Evolutionary conservation across 2,113 vertebrate genomes (phyloP), one percentile per base, ranked within the genome.

Genomic region (Delphinapterus leucas): DNA sequence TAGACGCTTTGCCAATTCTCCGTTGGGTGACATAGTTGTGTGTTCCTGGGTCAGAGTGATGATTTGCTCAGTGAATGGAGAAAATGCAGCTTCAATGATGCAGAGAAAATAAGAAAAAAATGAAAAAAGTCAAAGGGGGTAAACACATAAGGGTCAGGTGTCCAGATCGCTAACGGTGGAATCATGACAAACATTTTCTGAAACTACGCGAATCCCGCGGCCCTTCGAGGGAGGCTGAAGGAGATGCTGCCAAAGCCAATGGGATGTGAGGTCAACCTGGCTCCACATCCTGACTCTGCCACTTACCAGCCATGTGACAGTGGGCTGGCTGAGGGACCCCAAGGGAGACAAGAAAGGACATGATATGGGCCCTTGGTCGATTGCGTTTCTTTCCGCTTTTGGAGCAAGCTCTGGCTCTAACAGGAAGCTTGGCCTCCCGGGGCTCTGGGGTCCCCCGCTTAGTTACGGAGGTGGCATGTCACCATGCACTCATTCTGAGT

Each of bases 311-410:
- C 25, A 1, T 15, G 49, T 68, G 79, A 60, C 71, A n/a, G 23
- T 15, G 26, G 18, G 41, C 9, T 36, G 74, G 14, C n/a, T 23
- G 44, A 31, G 28, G 49, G 26, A 81, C 2, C 36, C n/a, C 36
- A 11, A 63, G 12, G 21, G 23, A 70, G 47, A n/a, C 49, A 5
- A 58, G 25, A 79, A 81, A 89, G 26, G 1, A 9, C 1, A 4
- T 6, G 14, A 9, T 0, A 14, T 1, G n/a, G 14, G 20, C 1
- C 36, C 13, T 36, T 9, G 21, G 21, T 26, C 3, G 1, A 47
- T 1, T 8, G n/a, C 25, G 41, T 82, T 82, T 70, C 31, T 38
- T 31, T 41, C 83, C 67, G 15, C 33, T 67, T 89, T 67, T 53
- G 33, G 88, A 67, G 47, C 23, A 63, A 53, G 10, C 12, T 5